Conservation (phyloP, 2,888 invertebrate species). For the Megalurothrips usitatus region DNA sequence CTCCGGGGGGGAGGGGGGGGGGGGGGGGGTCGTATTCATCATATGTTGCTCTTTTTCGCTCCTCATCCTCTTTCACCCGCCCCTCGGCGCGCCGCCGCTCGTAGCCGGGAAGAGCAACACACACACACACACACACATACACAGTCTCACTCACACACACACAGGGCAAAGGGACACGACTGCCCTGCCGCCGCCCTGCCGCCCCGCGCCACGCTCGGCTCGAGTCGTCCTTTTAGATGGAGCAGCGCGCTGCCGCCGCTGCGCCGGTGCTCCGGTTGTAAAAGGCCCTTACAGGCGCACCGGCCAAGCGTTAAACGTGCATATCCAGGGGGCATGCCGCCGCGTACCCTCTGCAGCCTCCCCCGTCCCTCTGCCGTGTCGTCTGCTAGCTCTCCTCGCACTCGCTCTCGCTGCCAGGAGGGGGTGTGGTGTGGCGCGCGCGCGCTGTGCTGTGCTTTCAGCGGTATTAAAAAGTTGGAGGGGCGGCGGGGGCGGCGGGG, state of each 20-base stretch:
- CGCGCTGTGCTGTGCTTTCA: not conserved
- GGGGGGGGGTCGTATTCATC: not conserved
- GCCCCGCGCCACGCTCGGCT: too few relatives aligned
- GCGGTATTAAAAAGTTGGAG: constrained; percentile 5
- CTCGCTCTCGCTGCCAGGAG: too few relatives aligned
- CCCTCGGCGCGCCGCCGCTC: not conserved
- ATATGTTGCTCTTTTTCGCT: not conserved
- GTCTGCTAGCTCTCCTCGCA: not conserved
- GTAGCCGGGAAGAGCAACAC: not conserved
- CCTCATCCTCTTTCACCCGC: not conserved
- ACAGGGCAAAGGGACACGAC: not conserved
- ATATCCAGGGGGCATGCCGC: not conserved
- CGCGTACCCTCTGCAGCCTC: not conserved
- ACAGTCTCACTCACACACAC: not conserved
- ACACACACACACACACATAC: not conserved
- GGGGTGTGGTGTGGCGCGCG: too few relatives aligned
- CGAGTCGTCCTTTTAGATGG: not conserved
- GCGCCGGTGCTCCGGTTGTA: not conserved
- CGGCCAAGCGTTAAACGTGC: constrained; percentile 23
- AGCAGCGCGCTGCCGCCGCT: not conserved
- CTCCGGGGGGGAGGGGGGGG: too few relatives aligned
- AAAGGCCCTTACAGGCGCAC: constrained; percentile 15
- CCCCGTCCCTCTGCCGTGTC: not conserved
- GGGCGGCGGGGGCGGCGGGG: not conserved
- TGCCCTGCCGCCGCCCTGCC: too few relatives aligned